phyloP scores from a whole-genome alignment of 2,113 vertebrate genomes.

The Xiphias gladius region DNA sequence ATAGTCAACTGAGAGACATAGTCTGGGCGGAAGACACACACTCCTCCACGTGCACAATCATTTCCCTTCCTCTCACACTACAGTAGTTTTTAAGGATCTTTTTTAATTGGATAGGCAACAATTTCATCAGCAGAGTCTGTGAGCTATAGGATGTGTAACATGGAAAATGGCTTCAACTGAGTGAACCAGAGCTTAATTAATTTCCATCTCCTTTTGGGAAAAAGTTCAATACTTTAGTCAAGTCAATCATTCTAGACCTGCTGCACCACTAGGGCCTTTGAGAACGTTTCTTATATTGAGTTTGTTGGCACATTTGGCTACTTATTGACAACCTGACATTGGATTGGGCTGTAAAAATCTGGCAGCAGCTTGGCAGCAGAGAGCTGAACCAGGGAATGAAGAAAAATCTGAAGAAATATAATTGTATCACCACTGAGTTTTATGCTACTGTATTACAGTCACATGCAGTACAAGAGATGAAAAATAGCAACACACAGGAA shows the following conservation, averaged over 20 bases:
- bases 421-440: constrained; percentile 47
- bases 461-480: constrained; percentile 22
- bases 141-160: constrained; percentile 20
- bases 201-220: constrained; percentile 44
- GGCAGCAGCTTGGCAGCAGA: constrained; percentile 9
- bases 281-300: constrained; percentile 37
- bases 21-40: background rate
- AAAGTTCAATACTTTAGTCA: constrained; percentile 53
- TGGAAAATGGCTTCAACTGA: constrained; percentile 40
- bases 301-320: constrained; percentile 56
- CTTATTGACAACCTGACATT: constrained; percentile 50
- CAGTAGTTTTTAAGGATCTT: background rate
- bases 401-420: constrained; percentile 26
- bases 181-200: constrained; percentile 61
- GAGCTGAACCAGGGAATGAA: constrained; percentile 12
- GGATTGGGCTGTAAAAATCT: constrained; percentile 38
- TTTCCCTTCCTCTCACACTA: constrained; percentile 2
- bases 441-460: constrained; percentile 29
- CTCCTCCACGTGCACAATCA: background rate
- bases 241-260: constrained; percentile 54
- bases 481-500: constrained; percentile 17
- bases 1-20: constrained; percentile 1
- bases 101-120: constrained; percentile 33
- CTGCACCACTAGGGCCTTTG: constrained; percentile 24
- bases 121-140: constrained; percentile 34